Evolutionary conservation across 2,797 vertebrate genomes (phyloP).

Genomic region (Malurus splendens): DNA sequence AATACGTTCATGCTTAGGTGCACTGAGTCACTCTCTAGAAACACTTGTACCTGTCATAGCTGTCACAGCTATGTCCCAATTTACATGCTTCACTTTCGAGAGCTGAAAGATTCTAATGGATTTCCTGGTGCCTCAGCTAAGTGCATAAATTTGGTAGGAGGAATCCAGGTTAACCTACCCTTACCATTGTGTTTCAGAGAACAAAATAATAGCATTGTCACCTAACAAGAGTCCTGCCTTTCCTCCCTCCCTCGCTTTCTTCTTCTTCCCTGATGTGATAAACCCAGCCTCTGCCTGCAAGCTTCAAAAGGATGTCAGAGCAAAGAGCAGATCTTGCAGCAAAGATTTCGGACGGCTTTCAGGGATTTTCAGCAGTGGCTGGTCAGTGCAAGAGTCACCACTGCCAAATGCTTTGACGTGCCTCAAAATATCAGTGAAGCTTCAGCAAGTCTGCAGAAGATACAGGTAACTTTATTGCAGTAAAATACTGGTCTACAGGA

Average conservation of each 20-base stretch:
- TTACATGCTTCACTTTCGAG: neutral
- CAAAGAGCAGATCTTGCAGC: constrained; percentile 91
- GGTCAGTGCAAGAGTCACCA: constrained; percentile 88
- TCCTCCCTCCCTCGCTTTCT: neutral
- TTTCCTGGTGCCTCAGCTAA: neutral
- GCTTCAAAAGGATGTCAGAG: constrained; percentile 88
- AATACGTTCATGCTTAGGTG: neutral
- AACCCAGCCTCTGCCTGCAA: constrained; percentile 86
- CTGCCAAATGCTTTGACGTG: constrained; percentile 90
- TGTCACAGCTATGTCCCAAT: neutral
- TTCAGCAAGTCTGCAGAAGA: constrained; percentile 84
- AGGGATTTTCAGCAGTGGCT: constrained; percentile 96
- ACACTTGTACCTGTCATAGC: neutral
- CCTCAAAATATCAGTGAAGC: constrained; percentile 87
- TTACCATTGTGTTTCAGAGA: neutral
- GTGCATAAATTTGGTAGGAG: constrained; percentile 18
- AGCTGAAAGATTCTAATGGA: neutral
- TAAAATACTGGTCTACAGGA: neutral
- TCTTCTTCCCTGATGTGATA: neutral
- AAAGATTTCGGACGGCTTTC: constrained; percentile 83
- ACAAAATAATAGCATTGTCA: neutral
- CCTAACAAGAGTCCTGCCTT: constrained; percentile 16
- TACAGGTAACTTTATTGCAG: constrained; percentile 80
- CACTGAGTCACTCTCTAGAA: neutral
- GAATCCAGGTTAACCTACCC: neutral